Evolutionary conservation across 2,888 invertebrate species (phyloP).

Genomic region (Ceriagrion tenellum): DNA sequence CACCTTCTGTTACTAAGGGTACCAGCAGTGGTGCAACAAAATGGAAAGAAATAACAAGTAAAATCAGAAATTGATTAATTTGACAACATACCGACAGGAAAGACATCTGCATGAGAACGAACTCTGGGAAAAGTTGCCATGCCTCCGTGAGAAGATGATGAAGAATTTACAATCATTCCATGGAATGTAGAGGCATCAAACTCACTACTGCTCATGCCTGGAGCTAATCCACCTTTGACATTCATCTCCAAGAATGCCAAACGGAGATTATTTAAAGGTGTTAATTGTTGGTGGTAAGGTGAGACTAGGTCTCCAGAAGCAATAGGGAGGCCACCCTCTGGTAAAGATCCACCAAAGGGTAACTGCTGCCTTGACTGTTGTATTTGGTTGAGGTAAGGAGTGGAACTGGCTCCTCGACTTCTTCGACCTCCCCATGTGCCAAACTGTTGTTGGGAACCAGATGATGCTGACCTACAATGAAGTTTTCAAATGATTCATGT

Average conservation of each 20-base stretch:
- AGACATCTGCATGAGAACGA: conserved; percentile 56
- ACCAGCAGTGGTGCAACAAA: not conserved
- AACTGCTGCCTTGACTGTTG: conserved; percentile 35
- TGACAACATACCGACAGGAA: conserved; percentile 36
- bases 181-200: conserved; percentile 68
- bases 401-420: conserved; percentile 41
- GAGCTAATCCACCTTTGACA: conserved; percentile 54
- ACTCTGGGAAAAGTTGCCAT: conserved; percentile 59
- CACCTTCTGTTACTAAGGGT: not conserved
- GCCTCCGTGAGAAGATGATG: conserved; percentile 31
- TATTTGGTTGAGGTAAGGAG: conserved; percentile 31
- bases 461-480: conserved; percentile 57
- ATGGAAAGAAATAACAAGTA: not conserved
- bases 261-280: conserved; percentile 68
- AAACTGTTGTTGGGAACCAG: conserved; percentile 56
- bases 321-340: conserved; percentile 49
- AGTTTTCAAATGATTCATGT: not conserved
- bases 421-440: conserved; percentile 60
- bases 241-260: conserved; percentile 66
- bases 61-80: not conserved
- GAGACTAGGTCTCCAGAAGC: conserved; percentile 27
- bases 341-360: conserved; percentile 68
- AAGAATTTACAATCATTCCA: conserved; percentile 47
- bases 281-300: conserved; percentile 38
- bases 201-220: conserved; percentile 59